These are phyloP conservation scores for Lota lota DNA, from an alignment of 2,113 vertebrate species.

Conservation along the genomic window DNA sequence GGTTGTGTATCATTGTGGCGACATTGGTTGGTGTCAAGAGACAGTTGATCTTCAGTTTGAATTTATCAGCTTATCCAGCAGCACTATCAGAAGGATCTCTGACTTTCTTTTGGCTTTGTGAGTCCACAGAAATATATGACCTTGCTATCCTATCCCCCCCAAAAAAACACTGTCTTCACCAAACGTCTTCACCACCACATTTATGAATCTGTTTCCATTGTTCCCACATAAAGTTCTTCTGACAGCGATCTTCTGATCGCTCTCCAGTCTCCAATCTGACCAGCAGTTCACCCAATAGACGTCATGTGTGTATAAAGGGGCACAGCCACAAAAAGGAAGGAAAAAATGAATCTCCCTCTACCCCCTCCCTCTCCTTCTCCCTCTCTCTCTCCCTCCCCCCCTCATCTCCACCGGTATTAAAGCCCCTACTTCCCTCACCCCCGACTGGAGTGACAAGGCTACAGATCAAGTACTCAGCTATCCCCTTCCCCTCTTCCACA, in stretches of 20 bases:
- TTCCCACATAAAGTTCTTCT: no score
- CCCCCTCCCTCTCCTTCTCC: not conserved
- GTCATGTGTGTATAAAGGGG: slow-evolving; percentile 7
- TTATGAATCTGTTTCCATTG: not conserved
- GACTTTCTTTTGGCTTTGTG: no score
- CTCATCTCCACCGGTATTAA: not conserved
- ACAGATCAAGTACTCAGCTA: slow-evolving; percentile 42
- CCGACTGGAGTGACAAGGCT: slow-evolving; percentile 9
- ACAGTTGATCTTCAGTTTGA: no score
- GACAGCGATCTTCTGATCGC: not conserved
- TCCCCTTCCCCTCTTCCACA: slow-evolving; percentile 27
- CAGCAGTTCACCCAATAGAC: slow-evolving; percentile 7
- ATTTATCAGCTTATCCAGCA: no score
- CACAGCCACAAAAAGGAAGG: slow-evolving; percentile 1
- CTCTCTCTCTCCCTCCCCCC: not conserved
- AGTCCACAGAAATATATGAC: no score
- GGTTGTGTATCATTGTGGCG: no score
- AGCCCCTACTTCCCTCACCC: not conserved
- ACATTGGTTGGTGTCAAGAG: no score
- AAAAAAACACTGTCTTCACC: no score
- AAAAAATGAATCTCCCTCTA: not conserved
- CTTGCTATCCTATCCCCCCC: no score
- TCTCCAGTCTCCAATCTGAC: slow-evolving; percentile 5
- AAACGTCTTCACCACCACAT: no score
- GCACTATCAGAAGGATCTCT: no score